Evolutionary conservation across 2,797 vertebrate species (phyloP), one percentile per base, ranked within the genome.

Genomic region (Muraenolepis orangiensis): DNA sequence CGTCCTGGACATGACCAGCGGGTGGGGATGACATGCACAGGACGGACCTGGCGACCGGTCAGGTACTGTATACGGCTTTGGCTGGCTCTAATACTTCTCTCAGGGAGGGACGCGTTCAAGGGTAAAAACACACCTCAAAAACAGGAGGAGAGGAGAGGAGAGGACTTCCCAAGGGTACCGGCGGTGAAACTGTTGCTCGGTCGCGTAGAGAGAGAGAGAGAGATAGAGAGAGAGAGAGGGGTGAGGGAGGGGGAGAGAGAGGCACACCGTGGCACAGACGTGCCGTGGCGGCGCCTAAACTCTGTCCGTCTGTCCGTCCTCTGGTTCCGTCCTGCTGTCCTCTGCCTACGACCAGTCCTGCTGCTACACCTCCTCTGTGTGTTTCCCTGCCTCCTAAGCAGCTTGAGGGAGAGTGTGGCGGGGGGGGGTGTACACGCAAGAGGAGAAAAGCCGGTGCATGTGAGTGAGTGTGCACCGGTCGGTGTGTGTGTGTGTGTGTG

Each of bases 381-480:
- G 86, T 89, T 87, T 85, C 86, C 84, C 85, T 87, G 86, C 86
- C 86, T 85, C 84, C 86, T 87, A 87, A 91, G 88, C 88, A 89
- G 90, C 87, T 87, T 84, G 85, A 75, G 82, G 87, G 86, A 84
- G 87, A 84, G 80, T 32, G 40, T 38, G 61, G 46, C 6, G 46
- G 46, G 46, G 6, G 46, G 46, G 46, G 6, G 46, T 51, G 46
- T 51, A 51, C 36, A 34, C 26, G 61, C 31, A 32, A 71, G 34
- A 64, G 34, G 23, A 26, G 20, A 51, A 26, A 31, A 51, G 40
- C 16, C 28, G 64, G 38, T 69, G 64, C 10, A 16, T 8, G 66
- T 67, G 26, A 18, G 74, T 38, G 31, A 29, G 66, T 28, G n/a
- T n/a, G n/a, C n/a, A n/a, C n/a, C 57, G 30, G 57, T 70, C 31